A percentile compares a stretch with the other conserved stretches of the same genome.
Evolutionary conservation across 2,113 vertebrate genomes (phyloP).

Genomic region (Struthio camelus): DNA sequence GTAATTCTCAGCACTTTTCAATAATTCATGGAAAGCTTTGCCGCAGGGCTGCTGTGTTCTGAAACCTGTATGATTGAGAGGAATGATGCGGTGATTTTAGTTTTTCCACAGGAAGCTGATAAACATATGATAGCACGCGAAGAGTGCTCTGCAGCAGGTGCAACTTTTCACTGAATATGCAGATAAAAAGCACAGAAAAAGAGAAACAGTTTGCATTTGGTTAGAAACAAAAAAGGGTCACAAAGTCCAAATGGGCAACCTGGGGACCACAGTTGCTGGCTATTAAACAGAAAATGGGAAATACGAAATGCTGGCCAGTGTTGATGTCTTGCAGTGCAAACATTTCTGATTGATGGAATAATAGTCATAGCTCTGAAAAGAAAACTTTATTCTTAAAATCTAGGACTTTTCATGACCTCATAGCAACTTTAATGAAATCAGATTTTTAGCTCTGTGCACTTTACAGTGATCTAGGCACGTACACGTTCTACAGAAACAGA

Average conservation of each 20-base stretch:
- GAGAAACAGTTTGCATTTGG: neutral
- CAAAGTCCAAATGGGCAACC: no score
- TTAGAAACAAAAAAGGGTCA: neutral
- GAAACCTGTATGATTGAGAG: slow-evolving; percentile 28
- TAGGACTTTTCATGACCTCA: neutral
- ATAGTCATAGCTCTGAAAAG: neutral
- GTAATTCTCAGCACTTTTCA: slow-evolving; percentile 60
- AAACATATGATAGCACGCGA: neutral
- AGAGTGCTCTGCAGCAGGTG: neutral
- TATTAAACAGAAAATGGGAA: neutral
- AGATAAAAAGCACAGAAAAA: neutral
- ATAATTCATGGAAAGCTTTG: slow-evolving; percentile 53
- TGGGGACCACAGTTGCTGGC: neutral
- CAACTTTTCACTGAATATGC: neutral
- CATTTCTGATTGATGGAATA: neutral
- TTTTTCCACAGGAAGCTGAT: slow-evolving; percentile 26
- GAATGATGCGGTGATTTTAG: neutral
- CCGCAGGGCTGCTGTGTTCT: slow-evolving; percentile 44
- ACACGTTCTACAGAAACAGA: neutral
- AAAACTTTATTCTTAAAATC: neutral
- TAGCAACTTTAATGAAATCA: accelerated
- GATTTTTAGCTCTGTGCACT: accelerated
- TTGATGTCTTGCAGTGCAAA: neutral
- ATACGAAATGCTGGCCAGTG: accelerated
- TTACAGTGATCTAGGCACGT: accelerated